These are phyloP conservation scores for Escarpia spicata DNA, from an alignment of 2,888 invertebrate species.

Conservation along the genomic window DNA sequence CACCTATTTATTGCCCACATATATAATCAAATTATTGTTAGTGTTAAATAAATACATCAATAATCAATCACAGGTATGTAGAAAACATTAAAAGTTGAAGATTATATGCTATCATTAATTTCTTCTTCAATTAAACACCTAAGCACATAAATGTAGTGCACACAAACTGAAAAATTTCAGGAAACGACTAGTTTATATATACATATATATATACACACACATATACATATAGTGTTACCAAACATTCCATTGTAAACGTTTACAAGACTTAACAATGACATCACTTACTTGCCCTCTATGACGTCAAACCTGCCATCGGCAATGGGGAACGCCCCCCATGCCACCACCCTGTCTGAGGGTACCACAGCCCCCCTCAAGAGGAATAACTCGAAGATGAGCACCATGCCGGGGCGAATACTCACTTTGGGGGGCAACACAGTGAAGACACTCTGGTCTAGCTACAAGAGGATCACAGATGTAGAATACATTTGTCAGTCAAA, in stretches of 20 bases:
- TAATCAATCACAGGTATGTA: background rate
- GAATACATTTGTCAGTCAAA: too few species aligned
- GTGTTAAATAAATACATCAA: background rate
- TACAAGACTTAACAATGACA: slow-evolving; percentile 39
- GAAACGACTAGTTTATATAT: background rate
- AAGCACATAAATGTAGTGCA: background rate
- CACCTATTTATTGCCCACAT: background rate
- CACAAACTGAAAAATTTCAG: background rate
- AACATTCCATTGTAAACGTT: background rate
- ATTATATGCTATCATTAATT: too few species aligned
- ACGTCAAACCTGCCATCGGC: slow-evolving; percentile 62
- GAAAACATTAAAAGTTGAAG: background rate
- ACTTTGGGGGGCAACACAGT: slow-evolving; percentile 61
- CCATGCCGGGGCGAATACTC: slow-evolving; percentile 59
- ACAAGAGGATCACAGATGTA: slow-evolving; percentile 3
- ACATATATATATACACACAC: too few species aligned
- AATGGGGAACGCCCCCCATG: slow-evolving; percentile 62
- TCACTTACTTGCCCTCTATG: slow-evolving; percentile 58
- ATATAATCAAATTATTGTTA: background rate
- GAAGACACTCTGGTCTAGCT: slow-evolving; percentile 62
- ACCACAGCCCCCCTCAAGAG: slow-evolving; percentile 59
- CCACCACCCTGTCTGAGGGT: slow-evolving; percentile 58
- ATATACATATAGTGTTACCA: background rate
- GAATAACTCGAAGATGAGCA: slow-evolving; percentile 60
- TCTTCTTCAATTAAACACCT: too few species aligned